Evolutionary conservation across 2,888 invertebrate species (phyloP).

Genomic region (Caenorhabditis sulstoni): DNA sequence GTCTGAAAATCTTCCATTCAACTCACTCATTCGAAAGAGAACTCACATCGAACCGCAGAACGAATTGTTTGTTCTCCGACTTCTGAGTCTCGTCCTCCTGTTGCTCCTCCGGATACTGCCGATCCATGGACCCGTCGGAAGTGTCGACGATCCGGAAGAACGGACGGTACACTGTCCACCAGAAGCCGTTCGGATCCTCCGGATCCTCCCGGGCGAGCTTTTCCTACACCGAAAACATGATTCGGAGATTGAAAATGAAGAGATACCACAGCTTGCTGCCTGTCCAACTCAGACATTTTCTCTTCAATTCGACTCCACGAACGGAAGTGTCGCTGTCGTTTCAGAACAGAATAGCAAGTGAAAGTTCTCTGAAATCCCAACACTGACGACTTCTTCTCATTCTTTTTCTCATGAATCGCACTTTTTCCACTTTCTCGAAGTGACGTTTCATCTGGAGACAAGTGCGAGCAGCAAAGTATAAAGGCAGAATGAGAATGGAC

Average conservation of each 20-base stretch:
- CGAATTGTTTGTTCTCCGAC: too few relatives aligned
- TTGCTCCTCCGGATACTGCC: too few relatives aligned
- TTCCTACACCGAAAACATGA: not conserved
- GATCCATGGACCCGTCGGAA: too few relatives aligned
- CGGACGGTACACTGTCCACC: not conserved
- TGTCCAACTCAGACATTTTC: not conserved
- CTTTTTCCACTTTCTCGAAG: too few relatives aligned
- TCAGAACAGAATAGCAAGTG: not conserved
- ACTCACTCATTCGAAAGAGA: too few relatives aligned
- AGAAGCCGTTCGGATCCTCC: constrained; percentile 7
- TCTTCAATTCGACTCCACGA: constrained; percentile 14
- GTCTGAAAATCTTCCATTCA: too few relatives aligned
- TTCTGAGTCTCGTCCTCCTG: too few relatives aligned
- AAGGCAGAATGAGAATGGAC: too few relatives aligned
- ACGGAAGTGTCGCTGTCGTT: constrained; percentile 14
- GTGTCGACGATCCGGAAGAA: too few relatives aligned
- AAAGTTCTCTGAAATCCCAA: constrained; percentile 14
- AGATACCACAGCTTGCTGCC: not conserved
- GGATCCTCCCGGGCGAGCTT: constrained; percentile 1
- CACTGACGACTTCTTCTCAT: not conserved
- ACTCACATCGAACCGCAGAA: too few relatives aligned
- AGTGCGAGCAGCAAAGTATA: not conserved
- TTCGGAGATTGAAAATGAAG: not conserved
- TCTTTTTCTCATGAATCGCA: not conserved
- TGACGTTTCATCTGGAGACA: not conserved